Percentiles rank a stretch among this genome's conserved stretches.
These are phyloP conservation scores for Nesometra sesokonis DNA, from an alignment of 35 echinoderm and acorn worm genomes.

Conservation along the genomic window DNA sequence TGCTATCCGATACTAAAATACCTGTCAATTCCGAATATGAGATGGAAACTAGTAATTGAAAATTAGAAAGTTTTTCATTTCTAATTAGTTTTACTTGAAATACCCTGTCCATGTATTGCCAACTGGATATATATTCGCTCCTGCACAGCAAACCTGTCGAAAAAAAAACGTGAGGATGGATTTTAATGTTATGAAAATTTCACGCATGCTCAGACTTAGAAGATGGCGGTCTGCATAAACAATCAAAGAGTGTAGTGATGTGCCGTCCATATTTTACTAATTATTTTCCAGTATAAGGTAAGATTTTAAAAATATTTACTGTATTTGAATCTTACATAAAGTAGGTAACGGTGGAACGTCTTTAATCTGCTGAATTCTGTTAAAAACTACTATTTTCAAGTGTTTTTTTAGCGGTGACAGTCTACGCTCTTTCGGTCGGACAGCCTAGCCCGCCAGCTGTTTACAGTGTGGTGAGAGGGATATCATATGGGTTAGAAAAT, in stretches of 20 bases:
- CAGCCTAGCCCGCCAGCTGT: not conserved
- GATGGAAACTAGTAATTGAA: not conserved
- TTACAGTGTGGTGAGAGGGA: not conserved
- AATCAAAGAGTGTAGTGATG: not conserved
- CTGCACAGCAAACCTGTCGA: too few species aligned
- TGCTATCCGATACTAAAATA: not conserved
- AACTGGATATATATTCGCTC: too few species aligned
- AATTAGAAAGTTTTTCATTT: not conserved
- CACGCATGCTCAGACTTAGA: not conserved
- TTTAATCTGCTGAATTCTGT: not conserved
- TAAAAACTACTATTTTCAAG: not conserved
- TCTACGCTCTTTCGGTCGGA: not conserved
- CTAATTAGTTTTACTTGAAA: not conserved
- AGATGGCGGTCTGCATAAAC: not conserved
- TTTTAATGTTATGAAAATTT: not conserved
- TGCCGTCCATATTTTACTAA: not conserved
- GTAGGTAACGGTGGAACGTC: not conserved
- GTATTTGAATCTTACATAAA: not conserved
- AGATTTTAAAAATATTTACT: not conserved
- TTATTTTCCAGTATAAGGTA: slow-evolving; percentile 1
- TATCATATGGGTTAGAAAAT: not conserved
- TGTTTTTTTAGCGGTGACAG: not conserved
- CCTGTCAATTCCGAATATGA: not conserved
- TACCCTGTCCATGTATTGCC: too few species aligned
- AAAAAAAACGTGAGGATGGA: too few species aligned